Percentiles rank a stretch among this genome's conserved stretches.
Conservation (phyloP, 2,113 vertebrate species). For the Hymenochirus boettgeri region DNA sequence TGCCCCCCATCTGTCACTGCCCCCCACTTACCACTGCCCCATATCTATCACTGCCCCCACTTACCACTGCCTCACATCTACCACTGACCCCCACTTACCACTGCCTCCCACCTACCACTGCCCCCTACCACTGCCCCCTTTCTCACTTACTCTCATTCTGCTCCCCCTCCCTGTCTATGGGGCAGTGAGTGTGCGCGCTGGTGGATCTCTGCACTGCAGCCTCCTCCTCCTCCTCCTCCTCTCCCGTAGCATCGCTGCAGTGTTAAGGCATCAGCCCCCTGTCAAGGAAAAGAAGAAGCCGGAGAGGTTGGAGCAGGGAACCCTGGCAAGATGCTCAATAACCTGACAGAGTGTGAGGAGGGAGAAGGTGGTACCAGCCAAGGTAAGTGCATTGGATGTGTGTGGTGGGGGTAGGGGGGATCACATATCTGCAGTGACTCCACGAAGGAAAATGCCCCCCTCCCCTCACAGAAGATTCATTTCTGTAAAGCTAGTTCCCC, state of each 20-base stretch:
- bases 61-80: conserved; percentile 1
- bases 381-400: conserved; percentile 78
- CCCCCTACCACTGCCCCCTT: conserved; percentile 11
- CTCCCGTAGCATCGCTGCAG: conserved; percentile 51
- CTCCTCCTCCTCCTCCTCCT: conserved; percentile 62
- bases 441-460: too few species aligned
- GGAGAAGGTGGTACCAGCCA: conserved; percentile 87
- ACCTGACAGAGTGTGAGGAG: conserved; percentile 92
- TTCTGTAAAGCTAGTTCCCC: too few species aligned
- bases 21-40: not conserved
- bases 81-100: not conserved
- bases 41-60: not conserved
- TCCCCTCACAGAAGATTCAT: too few species aligned
- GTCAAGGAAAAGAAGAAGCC: conserved; percentile 27
- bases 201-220: conserved; percentile 81
- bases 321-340: conserved; percentile 84
- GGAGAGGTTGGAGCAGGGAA: conserved; percentile 43
- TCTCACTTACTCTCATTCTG: too few species aligned
- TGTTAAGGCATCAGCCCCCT: conserved; percentile 50
- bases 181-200: conserved; percentile 63
- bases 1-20: not conserved
- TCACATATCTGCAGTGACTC: not conserved
- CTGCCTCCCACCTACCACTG: not conserved
- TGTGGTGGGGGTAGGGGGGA: not conserved
- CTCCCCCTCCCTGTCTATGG: conserved; percentile 54